Percentiles rank a stretch among this genome's conserved stretches.
Conservation (phyloP, 2,888 invertebrate species). For the Drosophila demipolita region DNA sequence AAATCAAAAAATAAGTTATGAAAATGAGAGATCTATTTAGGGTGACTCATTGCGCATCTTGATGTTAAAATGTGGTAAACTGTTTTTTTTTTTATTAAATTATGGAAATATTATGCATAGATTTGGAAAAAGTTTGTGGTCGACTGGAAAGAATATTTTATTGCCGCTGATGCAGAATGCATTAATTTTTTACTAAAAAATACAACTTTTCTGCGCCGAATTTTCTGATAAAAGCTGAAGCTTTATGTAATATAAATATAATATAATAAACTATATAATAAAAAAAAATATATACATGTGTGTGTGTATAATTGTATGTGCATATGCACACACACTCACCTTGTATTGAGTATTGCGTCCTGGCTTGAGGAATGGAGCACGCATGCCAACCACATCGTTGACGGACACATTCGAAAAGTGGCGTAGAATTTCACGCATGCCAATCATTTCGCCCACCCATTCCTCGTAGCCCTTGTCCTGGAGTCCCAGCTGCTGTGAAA, state of each 20-base stretch:
- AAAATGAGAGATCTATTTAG: not conserved
- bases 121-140: not conserved
- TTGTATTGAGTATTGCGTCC: conserved; percentile 96
- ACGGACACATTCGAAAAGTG: conserved; percentile 93
- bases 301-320: conserved; percentile 14
- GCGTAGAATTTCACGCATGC: conserved; percentile 94
- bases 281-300: not conserved
- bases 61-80: not conserved
- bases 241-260: not conserved
- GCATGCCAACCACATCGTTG: conserved; percentile 93
- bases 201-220: not conserved
- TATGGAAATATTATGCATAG: not conserved
- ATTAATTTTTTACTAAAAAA: not conserved
- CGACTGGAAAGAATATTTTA: not conserved
- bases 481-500: conserved; percentile 91
- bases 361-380: conserved; percentile 96
- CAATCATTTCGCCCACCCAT: conserved; percentile 97
- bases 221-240: not conserved
- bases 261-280: too few species aligned
- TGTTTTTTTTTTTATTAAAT: not conserved
- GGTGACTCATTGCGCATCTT: not conserved
- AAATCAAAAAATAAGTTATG: not conserved
- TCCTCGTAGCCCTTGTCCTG: conserved; percentile 96
- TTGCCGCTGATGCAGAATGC: not conserved
- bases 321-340: conserved; percentile 85